A percentile compares a stretch with the other conserved stretches of the same genome.
Conservation (phyloP, 2,797 vertebrate species). For the Coranthus polyacanthus region DNA sequence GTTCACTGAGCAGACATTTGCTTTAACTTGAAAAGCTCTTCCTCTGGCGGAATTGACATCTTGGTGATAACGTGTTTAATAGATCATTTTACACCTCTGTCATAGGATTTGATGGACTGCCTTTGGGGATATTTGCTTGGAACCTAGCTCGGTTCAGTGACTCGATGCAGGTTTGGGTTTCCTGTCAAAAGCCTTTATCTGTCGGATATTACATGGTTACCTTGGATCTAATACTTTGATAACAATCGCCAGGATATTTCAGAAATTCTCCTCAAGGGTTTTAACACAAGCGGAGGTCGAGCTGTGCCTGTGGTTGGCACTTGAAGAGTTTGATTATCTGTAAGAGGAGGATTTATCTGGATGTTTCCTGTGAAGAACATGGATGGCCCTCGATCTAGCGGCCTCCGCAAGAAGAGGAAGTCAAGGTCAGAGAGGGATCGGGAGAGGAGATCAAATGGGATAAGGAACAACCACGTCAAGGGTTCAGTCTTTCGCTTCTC, state of each 20-base stretch:
- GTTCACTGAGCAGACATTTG: conserved; percentile 75
- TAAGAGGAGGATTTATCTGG: conserved; percentile 63
- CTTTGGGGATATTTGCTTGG: conserved; percentile 65
- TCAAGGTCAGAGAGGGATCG: conserved; percentile 92
- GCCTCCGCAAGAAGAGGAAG: conserved; percentile 93
- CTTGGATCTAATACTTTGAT: conserved; percentile 81
- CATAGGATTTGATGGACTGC: conserved; percentile 74
- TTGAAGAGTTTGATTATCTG: conserved; percentile 50
- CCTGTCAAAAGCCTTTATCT: conserved; percentile 54
- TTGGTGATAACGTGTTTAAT: conserved; percentile 61
- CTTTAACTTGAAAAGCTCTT: conserved; percentile 71
- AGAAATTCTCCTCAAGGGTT: conserved; percentile 75
- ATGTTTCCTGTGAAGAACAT: conserved; percentile 86
- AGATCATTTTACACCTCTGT: conserved; percentile 59
- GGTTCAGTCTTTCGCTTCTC: conserved; percentile 83
- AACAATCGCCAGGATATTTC: conserved; percentile 84
- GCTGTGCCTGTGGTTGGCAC: conserved; percentile 28
- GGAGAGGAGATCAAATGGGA: conserved; percentile 86
- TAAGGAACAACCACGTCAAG: conserved; percentile 80
- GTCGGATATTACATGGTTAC: conserved; percentile 85
- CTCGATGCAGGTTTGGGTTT: conserved; percentile 43
- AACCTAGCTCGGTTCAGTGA: conserved; percentile 61
- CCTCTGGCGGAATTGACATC: conserved; percentile 61
- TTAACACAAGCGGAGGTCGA: conserved; percentile 78
- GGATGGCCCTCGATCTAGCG: conserved; percentile 92